These are phyloP conservation scores for Limosa lapponica DNA, from an alignment of 2,797 vertebrate species.

Conservation along the genomic window DNA sequence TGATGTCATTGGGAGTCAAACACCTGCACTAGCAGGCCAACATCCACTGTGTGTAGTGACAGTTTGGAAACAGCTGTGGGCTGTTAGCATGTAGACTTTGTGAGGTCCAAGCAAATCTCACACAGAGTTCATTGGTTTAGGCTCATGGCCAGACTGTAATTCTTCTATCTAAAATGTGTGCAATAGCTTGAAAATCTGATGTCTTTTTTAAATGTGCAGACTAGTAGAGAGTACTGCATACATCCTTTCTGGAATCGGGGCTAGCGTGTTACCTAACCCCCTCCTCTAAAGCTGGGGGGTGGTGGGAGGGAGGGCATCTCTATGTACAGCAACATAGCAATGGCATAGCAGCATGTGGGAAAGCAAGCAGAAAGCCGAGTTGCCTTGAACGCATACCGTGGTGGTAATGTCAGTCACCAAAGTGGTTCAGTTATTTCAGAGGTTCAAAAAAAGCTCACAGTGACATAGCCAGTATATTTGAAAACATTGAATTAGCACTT, in stretches of 20 bases:
- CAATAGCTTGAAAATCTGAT: background rate
- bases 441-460: background rate
- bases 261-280: background rate
- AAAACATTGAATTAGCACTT: background rate
- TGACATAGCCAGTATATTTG: background rate
- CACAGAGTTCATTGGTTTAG: background rate
- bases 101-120: background rate
- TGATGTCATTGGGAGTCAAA: background rate
- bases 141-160: background rate
- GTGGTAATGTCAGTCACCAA: background rate
- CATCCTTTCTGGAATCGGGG: background rate
- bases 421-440: background rate
- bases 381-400: background rate
- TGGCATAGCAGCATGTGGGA: background rate
- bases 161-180: background rate
- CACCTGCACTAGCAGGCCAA: background rate
- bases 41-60: background rate
- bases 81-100: background rate
- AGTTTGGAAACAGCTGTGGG: background rate
- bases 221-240: background rate
- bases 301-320: rapidly evolving
- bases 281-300: background rate
- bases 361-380: background rate
- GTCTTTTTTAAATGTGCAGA: background rate
- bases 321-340: background rate